These are phyloP conservation scores for Cheilosia grossa DNA, from an alignment of 2,888 invertebrate genomes.

Conservation along the genomic window DNA sequence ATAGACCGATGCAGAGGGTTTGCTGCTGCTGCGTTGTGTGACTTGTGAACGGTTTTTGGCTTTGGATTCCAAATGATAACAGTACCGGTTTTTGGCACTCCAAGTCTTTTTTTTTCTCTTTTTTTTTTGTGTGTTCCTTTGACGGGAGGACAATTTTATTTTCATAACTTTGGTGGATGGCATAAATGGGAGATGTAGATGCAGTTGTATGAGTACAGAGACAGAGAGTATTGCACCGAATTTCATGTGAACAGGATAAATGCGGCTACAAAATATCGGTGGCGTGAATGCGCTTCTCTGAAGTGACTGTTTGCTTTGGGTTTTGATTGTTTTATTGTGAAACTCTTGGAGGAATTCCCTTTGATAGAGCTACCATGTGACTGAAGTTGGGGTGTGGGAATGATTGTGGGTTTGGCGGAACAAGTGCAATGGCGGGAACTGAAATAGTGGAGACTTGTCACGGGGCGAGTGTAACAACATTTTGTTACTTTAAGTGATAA, in stretches of 20 bases:
- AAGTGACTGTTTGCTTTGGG: conserved; percentile 40
- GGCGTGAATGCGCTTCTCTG: conserved; percentile 47
- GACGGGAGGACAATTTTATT: conserved; percentile 35
- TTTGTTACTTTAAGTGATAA: too few relatives aligned
- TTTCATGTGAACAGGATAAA: conserved; percentile 24
- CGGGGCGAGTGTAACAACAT: too few relatives aligned
- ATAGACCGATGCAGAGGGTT: conserved; percentile 73
- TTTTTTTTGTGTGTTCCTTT: conserved; percentile 42
- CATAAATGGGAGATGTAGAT: background rate
- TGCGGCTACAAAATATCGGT: conserved; percentile 18
- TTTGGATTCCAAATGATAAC: conserved; percentile 70
- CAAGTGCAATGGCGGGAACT: background rate
- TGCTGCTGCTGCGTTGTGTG: conserved; percentile 63
- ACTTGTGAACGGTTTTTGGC: conserved; percentile 35
- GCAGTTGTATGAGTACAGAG: background rate
- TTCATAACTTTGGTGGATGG: conserved; percentile 35
- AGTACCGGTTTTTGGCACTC: conserved; percentile 60
- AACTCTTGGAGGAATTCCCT: conserved; percentile 27
- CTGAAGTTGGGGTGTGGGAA: background rate
- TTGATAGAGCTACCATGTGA: conserved; percentile 17
- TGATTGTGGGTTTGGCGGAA: background rate
- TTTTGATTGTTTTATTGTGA: background rate
- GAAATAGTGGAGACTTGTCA: too few relatives aligned
- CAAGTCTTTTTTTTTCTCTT: conserved; percentile 26
- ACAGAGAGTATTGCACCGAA: conserved; percentile 22